Percentiles rank a stretch among this genome's conserved stretches.
Conservation (phyloP, 2,113 vertebrate species). For the Saccopteryx bilineata region DNA sequence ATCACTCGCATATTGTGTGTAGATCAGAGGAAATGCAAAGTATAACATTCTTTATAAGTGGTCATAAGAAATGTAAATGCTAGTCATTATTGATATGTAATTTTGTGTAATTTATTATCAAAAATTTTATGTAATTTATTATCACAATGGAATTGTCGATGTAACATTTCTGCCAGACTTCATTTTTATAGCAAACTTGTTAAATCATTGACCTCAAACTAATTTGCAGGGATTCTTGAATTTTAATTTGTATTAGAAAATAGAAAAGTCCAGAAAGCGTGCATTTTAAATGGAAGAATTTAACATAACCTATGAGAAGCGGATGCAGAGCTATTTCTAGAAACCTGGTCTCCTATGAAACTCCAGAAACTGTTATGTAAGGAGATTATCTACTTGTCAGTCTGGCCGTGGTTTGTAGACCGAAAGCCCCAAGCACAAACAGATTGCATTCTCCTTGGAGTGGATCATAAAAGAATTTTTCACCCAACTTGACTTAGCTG, state of each 20-base stretch:
- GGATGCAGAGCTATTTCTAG: background rate
- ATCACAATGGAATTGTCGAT: background rate
- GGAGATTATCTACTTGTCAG: background rate
- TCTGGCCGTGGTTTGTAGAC: background rate
- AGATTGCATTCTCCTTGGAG: background rate
- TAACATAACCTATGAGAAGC: background rate
- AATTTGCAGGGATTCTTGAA: background rate
- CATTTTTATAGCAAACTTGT: background rate
- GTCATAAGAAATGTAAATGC: background rate
- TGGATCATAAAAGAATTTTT: background rate
- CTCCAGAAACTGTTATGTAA: background rate
- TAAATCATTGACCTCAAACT: background rate
- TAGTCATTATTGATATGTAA: background rate
- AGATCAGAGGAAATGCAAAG: background rate
- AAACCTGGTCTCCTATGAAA: background rate
- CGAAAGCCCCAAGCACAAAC: background rate
- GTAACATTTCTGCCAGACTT: background rate
- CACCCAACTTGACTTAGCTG: background rate
- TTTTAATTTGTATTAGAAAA: conserved; percentile 26
- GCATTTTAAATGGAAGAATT: background rate
- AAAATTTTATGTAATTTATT: background rate
- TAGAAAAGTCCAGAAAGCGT: background rate
- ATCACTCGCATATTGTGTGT: background rate
- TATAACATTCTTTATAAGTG: background rate
- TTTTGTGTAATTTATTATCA: conserved; percentile 18